Evolutionary conservation across 2,888 invertebrate genomes (phyloP).

Genomic region (Diadegma fenestrale): DNA sequence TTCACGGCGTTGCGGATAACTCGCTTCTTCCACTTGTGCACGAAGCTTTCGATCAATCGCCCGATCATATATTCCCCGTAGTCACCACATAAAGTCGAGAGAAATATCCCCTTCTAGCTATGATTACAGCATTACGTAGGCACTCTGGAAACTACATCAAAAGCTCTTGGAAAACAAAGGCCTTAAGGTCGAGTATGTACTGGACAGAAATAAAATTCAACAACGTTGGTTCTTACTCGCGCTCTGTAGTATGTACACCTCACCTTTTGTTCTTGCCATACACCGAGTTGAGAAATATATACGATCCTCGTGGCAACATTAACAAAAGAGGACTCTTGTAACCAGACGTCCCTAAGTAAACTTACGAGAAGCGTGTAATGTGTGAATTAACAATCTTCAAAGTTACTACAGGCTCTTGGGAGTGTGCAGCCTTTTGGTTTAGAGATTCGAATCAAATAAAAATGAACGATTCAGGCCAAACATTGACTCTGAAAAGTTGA

Average conservation of each 20-base stretch:
- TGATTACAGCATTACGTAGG: slow-evolving; percentile 2
- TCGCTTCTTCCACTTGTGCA: slow-evolving; percentile 61
- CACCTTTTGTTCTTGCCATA: slow-evolving; percentile 24
- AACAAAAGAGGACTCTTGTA: slow-evolving; percentile 16
- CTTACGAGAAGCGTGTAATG: slow-evolving; percentile 26
- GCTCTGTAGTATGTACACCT: background rate
- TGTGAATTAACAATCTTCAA: slow-evolving; percentile 10
- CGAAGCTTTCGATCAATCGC: slow-evolving; percentile 52
- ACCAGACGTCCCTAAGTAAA: slow-evolving; percentile 32
- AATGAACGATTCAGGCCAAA: background rate
- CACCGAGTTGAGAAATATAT: slow-evolving; percentile 27
- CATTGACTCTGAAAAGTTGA: background rate
- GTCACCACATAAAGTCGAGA: background rate
- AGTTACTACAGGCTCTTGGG: background rate
- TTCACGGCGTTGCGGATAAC: slow-evolving; percentile 33
- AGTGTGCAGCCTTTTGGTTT: background rate
- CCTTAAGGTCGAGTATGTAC: slow-evolving; percentile 42
- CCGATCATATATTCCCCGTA: background rate
- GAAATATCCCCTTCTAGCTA: background rate
- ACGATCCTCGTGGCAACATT: slow-evolving; percentile 7
- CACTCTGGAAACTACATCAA: slow-evolving; percentile 12
- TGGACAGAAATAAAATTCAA: slow-evolving; percentile 53
- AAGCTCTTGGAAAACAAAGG: slow-evolving; percentile 27
- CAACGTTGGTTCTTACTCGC: slow-evolving; percentile 6
- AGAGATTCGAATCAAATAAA: background rate